Evolutionary conservation across 2,113 vertebrate species (phyloP).

Genomic region (Pseudolaguvia tuberculata): DNA sequence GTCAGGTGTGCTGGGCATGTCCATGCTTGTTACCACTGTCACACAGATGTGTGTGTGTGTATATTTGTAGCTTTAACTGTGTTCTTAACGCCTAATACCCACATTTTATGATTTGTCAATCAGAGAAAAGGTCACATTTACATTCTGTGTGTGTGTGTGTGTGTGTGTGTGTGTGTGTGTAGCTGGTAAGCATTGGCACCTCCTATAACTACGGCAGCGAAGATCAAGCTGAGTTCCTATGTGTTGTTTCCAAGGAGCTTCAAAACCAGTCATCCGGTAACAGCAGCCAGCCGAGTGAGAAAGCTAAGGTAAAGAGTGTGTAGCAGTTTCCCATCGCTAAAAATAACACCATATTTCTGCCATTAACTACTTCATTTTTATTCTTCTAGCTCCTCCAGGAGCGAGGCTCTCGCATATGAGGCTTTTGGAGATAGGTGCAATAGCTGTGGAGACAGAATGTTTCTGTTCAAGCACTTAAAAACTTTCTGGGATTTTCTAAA

Average conservation of each 20-base stretch:
- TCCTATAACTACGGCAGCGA: conserved; percentile 99
- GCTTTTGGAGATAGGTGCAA: conserved; percentile 55
- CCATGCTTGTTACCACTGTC: conserved; percentile 29
- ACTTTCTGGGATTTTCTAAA: too few relatives aligned
- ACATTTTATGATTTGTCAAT: neutral
- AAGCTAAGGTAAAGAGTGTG: conserved; percentile 82
- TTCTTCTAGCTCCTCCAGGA: conserved; percentile 92
- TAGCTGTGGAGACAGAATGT: neutral
- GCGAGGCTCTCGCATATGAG: conserved; percentile 94
- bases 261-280: conserved; percentile 89
- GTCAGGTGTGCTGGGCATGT: conserved; percentile 36
- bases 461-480: too few relatives aligned
- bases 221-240: conserved; percentile 97
- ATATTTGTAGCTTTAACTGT: neutral
- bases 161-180: conserved; percentile 11
- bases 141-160: conserved; percentile 2
- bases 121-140: neutral
- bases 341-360: neutral
- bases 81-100: neutral
- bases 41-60: conserved; percentile 15
- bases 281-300: conserved; percentile 92
- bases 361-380: neutral
- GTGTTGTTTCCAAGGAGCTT: conserved; percentile 97
- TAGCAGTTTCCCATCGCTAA: conserved; percentile 6
- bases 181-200: conserved; percentile 97